A percentile compares a stretch with the other conserved stretches of the same genome.
Evolutionary conservation across 2,888 invertebrate genomes (phyloP).

Genomic region (Chrysolina oricalcia): DNA sequence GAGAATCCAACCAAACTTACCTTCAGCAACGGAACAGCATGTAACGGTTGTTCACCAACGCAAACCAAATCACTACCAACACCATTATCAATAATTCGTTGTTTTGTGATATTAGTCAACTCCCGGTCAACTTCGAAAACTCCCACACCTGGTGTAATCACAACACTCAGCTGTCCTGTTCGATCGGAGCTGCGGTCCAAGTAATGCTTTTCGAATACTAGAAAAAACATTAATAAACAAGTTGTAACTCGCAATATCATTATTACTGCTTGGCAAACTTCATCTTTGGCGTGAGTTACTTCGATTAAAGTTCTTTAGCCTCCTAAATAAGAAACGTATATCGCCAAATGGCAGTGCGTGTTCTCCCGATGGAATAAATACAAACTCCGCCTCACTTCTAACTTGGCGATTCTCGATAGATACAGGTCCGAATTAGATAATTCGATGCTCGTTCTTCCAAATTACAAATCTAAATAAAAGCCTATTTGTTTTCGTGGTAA

Average conservation of each 20-base stretch:
- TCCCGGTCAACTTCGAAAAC: constrained; percentile 99
- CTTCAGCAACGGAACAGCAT: constrained; percentile 97
- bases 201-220: constrained; percentile 98
- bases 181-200: constrained; percentile 97
- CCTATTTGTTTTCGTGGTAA: no score
- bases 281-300: no score
- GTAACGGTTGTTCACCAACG: constrained; percentile 98
- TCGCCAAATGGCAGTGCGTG: no score
- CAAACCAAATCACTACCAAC: constrained; percentile 98
- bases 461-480: no score
- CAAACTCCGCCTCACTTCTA: no score
- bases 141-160: constrained; percentile 98
- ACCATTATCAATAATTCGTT: constrained; percentile 98
- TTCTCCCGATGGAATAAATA: no score
- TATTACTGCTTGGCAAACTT: no score
- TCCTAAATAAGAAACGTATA: no score
- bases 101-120: constrained; percentile 97
- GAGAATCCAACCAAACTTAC: constrained; percentile 65
- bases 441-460: no score
- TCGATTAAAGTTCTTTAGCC: no score
- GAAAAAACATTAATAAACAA: constrained; percentile 8
- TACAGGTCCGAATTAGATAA: no score
- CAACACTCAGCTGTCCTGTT: constrained; percentile 97
- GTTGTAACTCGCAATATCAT: neutral
- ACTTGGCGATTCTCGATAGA: no score